These are phyloP conservation scores for Neosalanx taihuensis DNA, from an alignment of 2,797 vertebrate genomes.

Conservation along the genomic window DNA sequence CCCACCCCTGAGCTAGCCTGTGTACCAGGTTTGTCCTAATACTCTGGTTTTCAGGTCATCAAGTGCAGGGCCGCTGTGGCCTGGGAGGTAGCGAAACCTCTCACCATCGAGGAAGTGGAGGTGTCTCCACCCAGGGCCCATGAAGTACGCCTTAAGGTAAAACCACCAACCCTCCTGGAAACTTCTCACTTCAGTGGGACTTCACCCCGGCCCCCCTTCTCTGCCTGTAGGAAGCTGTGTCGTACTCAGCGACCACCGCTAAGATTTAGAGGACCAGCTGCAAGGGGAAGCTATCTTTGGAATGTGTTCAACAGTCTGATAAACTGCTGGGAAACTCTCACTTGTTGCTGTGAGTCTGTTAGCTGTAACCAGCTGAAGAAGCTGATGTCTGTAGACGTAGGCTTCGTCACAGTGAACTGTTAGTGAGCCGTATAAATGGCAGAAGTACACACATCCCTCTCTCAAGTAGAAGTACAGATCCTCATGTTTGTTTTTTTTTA, in stretches of 20 bases:
- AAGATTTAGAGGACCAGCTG: not conserved
- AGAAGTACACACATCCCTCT: no score
- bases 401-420: no score
- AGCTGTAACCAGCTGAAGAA: no score
- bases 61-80: conserved; percentile 94
- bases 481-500: no score
- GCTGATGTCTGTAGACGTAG: no score
- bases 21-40: not conserved
- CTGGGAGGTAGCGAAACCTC: conserved; percentile 90
- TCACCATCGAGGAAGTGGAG: conserved; percentile 90
- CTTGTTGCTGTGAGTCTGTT: no score
- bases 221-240: no score
- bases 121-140: conserved; percentile 90
- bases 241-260: not conserved
- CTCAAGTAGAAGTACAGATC: no score
- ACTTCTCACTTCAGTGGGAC: not conserved
- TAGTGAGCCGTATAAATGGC: no score
- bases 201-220: not conserved
- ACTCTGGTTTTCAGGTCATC: conserved; percentile 77
- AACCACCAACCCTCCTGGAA: not conserved
- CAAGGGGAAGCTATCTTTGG: not conserved
- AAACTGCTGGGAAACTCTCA: no score
- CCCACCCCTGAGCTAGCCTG: no score
- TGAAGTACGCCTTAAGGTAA: conserved; percentile 97
- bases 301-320: conserved; percentile 4